Evolutionary conservation across 2,888 invertebrate genomes (phyloP).

Genomic region (Napeogenes inachia): DNA sequence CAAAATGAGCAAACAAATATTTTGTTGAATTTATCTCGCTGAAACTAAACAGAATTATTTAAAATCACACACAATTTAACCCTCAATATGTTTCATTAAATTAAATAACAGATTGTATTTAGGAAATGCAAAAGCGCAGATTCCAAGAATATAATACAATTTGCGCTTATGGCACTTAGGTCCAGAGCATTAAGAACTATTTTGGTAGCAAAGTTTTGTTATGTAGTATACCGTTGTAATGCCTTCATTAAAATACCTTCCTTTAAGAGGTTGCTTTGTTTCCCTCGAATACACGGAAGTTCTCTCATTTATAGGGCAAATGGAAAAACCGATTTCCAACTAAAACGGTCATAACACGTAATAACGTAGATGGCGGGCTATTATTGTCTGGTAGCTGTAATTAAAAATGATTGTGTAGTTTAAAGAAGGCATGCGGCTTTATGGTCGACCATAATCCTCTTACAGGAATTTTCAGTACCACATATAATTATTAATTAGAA

Average conservation of each 20-base stretch:
- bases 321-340: constrained; percentile 22
- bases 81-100: constrained; percentile 9
- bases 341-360: constrained; percentile 20
- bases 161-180: constrained; percentile 6
- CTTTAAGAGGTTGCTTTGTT: constrained; percentile 23
- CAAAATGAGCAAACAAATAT: too few relatives aligned
- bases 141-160: constrained; percentile 11
- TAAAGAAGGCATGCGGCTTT: constrained; percentile 12
- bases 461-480: background rate
- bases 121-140: constrained; percentile 21
- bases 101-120: constrained; percentile 15
- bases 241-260: constrained; percentile 29
- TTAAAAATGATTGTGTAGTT: constrained; percentile 23
- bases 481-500: background rate
- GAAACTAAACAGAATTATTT: background rate
- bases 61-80: background rate
- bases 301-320: constrained; percentile 20
- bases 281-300: constrained; percentile 19
- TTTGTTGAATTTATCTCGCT: too few relatives aligned
- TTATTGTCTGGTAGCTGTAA: constrained; percentile 21
- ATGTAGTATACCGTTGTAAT: constrained; percentile 8
- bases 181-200: constrained; percentile 9
- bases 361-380: constrained; percentile 17
- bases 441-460: background rate
- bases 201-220: constrained; percentile 6